Conservation (phyloP, 2,888 invertebrate species). For the Incurvaria masculella region DNA sequence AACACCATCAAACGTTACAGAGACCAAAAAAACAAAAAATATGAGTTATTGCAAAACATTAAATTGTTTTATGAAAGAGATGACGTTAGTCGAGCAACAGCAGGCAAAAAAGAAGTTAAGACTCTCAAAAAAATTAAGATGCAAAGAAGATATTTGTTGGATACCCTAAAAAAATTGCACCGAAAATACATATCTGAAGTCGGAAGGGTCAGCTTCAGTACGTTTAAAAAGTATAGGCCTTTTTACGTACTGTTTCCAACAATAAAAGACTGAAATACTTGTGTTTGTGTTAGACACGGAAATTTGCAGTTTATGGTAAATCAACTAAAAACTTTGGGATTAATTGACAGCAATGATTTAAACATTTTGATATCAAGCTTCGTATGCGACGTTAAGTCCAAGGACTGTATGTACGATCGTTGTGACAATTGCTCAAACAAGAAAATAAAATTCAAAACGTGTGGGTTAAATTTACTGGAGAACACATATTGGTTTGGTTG, state of each 20-base stretch:
- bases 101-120: slow-evolving; percentile 16
- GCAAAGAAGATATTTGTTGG: slow-evolving; percentile 14
- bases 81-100: slow-evolving; percentile 15
- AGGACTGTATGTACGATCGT: no score
- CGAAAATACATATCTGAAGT: slow-evolving; percentile 15
- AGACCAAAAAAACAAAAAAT: background rate
- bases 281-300: slow-evolving; percentile 16
- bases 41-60: background rate
- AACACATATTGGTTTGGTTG: no score
- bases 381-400: no score
- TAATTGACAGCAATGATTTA: no score
- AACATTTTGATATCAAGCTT: no score
- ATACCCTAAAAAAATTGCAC: slow-evolving; percentile 11
- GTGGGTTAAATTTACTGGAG: no score
- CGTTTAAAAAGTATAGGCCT: slow-evolving; percentile 16
- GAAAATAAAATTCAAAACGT: no score
- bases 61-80: slow-evolving; percentile 8
- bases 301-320: slow-evolving; percentile 5
- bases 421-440: no score
- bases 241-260: slow-evolving; percentile 16
- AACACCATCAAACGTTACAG: background rate
- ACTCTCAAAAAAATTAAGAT: slow-evolving; percentile 14
- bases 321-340: no score
- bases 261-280: slow-evolving; percentile 13
- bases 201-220: slow-evolving; percentile 13